phyloP scores from a whole-genome alignment of 2,797 vertebrate species.

The Brotula barbata region DNA sequence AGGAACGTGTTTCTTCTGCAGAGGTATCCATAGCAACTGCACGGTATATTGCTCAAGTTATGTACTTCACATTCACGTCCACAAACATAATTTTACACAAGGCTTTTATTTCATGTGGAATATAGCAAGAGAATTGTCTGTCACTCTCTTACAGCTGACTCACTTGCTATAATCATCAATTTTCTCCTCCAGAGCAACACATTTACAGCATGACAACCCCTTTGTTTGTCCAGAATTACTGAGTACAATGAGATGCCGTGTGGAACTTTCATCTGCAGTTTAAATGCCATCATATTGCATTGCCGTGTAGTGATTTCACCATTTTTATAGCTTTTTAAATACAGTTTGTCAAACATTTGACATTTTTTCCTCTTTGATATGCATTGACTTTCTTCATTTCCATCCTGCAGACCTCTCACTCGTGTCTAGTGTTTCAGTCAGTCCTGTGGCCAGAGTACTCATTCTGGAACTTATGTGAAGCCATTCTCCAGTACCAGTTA shows the following conservation, averaged over 20 bases:
- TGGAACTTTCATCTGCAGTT: too few relatives aligned
- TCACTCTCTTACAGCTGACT: too few relatives aligned
- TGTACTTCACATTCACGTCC: background rate
- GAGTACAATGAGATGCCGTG: too few relatives aligned
- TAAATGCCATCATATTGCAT: too few relatives aligned
- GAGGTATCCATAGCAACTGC: background rate
- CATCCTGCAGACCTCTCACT: conserved; percentile 88
- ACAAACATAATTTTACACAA: background rate
- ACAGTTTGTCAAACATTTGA: background rate
- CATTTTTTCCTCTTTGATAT: background rate
- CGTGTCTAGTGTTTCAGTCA: conserved; percentile 95
- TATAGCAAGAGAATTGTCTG: background rate
- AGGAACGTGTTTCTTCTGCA: background rate
- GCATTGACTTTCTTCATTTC: conserved; percentile 12
- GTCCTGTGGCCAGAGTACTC: conserved; percentile 97
- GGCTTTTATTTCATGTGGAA: background rate
- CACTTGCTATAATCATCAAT: background rate
- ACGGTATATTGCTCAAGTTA: conserved; percentile 18
- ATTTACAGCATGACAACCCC: too few relatives aligned
- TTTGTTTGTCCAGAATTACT: too few relatives aligned
- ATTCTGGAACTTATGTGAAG: conserved; percentile 98
- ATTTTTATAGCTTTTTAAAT: background rate
- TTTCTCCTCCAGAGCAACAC: background rate
- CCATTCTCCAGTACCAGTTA: conserved; percentile 91
- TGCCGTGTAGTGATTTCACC: background rate